These are phyloP conservation scores for Choristoneura rosaceana DNA, from an alignment of 2,888 invertebrate species.

Conservation along the genomic window DNA sequence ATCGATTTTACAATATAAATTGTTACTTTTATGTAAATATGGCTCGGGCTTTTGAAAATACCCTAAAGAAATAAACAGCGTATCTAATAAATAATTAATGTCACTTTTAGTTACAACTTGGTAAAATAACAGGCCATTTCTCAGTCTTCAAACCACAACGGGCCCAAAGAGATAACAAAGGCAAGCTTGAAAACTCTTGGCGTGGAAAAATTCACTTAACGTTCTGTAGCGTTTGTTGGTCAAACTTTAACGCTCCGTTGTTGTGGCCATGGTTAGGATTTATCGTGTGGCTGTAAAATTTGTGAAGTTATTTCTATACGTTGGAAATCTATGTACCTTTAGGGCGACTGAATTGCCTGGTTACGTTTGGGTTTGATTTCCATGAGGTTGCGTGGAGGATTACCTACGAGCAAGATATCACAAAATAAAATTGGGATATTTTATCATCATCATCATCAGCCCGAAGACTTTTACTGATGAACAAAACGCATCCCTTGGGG, in stretches of 20 bases:
- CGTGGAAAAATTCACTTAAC: slow-evolving; percentile 30
- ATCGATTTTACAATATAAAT: too few species aligned
- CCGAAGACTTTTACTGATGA: too few species aligned
- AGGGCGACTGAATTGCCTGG: too few species aligned
- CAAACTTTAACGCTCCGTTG: not conserved
- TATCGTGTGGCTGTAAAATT: not conserved
- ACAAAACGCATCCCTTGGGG: too few species aligned
- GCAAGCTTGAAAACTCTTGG: slow-evolving; percentile 19
- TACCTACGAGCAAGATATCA: too few species aligned
- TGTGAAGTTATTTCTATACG: not conserved
- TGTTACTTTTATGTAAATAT: too few species aligned
- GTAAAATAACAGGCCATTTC: not conserved
- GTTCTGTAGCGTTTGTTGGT: slow-evolving; percentile 17
- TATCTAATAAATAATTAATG: not conserved
- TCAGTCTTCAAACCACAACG: slow-evolving; percentile 9
- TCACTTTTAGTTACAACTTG: not conserved
- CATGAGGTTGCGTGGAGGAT: too few species aligned
- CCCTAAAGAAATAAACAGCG: not conserved
- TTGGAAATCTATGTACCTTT: too few species aligned
- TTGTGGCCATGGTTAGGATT: not conserved
- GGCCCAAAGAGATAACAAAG: slow-evolving; percentile 1
- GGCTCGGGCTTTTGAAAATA: too few species aligned
- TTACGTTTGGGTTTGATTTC: too few species aligned
- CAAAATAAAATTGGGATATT: too few species aligned
- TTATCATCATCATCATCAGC: too few species aligned